These are phyloP conservation scores for Drosophila baimaii DNA, from an alignment of 1,140 invertebrate genomes.

Conservation along the genomic window DNA sequence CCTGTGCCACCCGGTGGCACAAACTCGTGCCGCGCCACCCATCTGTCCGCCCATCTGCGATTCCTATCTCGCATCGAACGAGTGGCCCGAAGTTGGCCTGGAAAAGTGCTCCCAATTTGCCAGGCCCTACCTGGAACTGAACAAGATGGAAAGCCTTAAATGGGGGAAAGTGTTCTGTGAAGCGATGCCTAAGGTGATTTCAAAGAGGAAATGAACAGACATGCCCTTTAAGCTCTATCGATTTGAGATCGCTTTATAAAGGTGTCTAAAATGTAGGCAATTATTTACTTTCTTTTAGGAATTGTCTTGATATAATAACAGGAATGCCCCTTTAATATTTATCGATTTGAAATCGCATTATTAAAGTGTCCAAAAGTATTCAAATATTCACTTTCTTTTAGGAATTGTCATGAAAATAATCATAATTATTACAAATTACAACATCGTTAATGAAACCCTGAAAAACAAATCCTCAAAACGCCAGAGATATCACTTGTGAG, in stretches of 20 bases:
- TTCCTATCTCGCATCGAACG: slow-evolving; percentile 25
- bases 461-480: not conserved
- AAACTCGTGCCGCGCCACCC: not conserved
- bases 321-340: not conserved
- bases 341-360: not conserved
- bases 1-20: slow-evolving; percentile 6
- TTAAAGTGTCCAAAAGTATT: not conserved
- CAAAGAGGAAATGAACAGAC: not conserved
- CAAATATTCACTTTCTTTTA: not conserved
- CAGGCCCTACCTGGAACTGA: slow-evolving; percentile 15
- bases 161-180: slow-evolving; percentile 6
- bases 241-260: not conserved
- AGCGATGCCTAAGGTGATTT: slow-evolving; percentile 2
- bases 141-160: slow-evolving; percentile 32
- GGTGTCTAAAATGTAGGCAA: rapidly evolving
- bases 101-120: slow-evolving; percentile 50
- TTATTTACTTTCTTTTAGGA: not conserved
- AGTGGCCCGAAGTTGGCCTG: slow-evolving; percentile 24
- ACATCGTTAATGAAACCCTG: not conserved
- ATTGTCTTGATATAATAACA: too few relatives aligned
- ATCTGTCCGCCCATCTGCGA: slow-evolving; percentile 24
- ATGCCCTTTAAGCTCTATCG: not conserved
- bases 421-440: too few relatives aligned
- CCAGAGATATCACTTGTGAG: not conserved
- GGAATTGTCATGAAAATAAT: too few relatives aligned